Evolutionary conservation across 2,888 invertebrate species (phyloP).

Genomic region (Dendrolimus pini): DNA sequence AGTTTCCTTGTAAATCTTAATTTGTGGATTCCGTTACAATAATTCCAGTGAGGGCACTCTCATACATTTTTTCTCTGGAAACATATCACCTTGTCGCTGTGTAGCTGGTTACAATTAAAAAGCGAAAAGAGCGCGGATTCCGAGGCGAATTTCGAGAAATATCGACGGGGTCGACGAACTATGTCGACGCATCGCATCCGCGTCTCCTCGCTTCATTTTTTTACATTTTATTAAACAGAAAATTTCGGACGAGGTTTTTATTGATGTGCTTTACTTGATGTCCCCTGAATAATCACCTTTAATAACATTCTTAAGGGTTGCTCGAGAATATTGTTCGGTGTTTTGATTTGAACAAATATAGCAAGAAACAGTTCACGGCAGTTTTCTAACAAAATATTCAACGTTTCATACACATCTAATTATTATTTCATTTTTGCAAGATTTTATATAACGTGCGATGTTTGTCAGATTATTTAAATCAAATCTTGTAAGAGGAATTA

Average conservation of each 20-base stretch:
- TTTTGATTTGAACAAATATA: background rate
- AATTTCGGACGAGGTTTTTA: constrained; percentile 42
- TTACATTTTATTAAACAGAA: constrained; percentile 49
- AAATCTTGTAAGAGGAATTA: no score
- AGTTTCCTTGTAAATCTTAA: constrained; percentile 57
- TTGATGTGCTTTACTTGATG: constrained; percentile 25
- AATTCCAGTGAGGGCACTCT: constrained; percentile 52
- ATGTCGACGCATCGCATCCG: constrained; percentile 68
- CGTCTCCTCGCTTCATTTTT: constrained; percentile 56
- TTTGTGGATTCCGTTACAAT: constrained; percentile 62
- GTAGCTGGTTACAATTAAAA: constrained; percentile 72
- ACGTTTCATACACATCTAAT: no score
- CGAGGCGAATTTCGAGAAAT: constrained; percentile 72
- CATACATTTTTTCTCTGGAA: constrained; percentile 58
- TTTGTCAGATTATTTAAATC: no score
- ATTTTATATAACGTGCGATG: no score
- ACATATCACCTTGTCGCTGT: constrained; percentile 67
- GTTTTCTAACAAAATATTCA: no score
- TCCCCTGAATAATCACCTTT: constrained; percentile 6
- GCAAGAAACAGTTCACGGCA: no score
- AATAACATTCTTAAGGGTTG: constrained; percentile 3
- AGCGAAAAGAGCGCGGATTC: constrained; percentile 71
- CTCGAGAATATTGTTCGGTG: background rate
- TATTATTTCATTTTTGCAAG: no score
- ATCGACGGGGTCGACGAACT: constrained; percentile 71